Evolutionary conservation across 2,797 vertebrate species (phyloP).

Genomic region (Trematomus bernacchii): DNA sequence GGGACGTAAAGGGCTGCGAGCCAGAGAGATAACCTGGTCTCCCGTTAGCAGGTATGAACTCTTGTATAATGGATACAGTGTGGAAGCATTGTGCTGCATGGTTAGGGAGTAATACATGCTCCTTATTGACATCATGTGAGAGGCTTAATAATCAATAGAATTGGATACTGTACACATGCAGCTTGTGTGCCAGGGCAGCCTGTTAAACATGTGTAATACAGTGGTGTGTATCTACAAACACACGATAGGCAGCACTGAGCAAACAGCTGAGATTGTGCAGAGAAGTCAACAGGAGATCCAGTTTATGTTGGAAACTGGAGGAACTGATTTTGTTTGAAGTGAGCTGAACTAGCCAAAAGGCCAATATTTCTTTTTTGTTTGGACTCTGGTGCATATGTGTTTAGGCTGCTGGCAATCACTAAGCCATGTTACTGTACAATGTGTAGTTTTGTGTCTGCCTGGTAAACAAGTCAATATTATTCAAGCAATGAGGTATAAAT

Average conservation of each 20-base stretch:
- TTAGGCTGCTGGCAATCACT: neutral
- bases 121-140: conserved; percentile 15
- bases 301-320: neutral
- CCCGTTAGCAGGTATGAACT: conserved; percentile 62
- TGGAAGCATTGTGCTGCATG: neutral
- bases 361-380: conserved; percentile 8
- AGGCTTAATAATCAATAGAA: neutral
- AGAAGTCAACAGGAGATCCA: conserved; percentile 33
- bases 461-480: neutral
- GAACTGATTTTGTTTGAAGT: conserved; percentile 15
- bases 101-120: neutral
- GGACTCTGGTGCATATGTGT: neutral
- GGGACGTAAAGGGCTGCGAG: conserved; percentile 42
- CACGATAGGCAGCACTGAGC: conserved; percentile 16
- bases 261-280: conserved; percentile 52
- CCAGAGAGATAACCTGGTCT: conserved; percentile 59
- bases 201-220: conserved; percentile 32
- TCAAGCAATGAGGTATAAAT: neutral
- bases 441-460: neutral
- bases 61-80: neutral
- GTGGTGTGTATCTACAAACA: conserved; percentile 27
- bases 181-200: conserved; percentile 7
- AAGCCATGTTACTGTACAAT: neutral
- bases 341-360: too few species aligned
- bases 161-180: conserved; percentile 19